Conservation (phyloP, 2,797 vertebrate species). For the Epinephelus coioides region DNA sequence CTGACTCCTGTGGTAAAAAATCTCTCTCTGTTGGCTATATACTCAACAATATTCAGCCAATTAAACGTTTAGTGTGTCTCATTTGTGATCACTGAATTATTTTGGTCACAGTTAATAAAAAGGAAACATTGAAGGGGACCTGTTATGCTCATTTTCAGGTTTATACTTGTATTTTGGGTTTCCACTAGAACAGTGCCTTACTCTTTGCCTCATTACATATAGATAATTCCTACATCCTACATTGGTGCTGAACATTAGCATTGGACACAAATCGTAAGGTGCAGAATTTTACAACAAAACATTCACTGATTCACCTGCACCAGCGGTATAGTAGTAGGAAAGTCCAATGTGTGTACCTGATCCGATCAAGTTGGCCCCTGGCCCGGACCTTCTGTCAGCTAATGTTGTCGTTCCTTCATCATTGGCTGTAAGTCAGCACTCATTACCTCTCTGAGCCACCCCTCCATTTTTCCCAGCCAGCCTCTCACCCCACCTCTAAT, state of each 20-base stretch:
- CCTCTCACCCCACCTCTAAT: constrained; percentile 42
- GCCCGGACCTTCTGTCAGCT: constrained; percentile 54
- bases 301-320: constrained; percentile 1
- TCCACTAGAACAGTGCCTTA: no score
- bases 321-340: not conserved
- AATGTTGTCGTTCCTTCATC: constrained; percentile 60
- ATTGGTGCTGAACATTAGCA: not conserved
- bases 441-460: constrained; percentile 55
- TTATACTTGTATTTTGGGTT: no score
- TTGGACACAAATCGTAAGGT: not conserved
- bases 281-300: not conserved
- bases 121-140: no score
- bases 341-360: constrained; percentile 7
- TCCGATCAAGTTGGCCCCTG: constrained; percentile 33
- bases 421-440: constrained; percentile 60
- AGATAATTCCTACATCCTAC: not conserved
- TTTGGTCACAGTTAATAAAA: no score
- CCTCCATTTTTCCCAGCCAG: constrained; percentile 23
- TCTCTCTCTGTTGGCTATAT: no score
- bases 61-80: no score
- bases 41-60: no score
- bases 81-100: no score
- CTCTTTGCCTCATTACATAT: not conserved
- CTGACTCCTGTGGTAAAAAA: no score
- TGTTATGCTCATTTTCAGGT: no score